Evolutionary conservation across 1,140 invertebrate genomes (phyloP), one percentile per base, ranked within the genome.

Genomic region (Subanguina moxae): DNA sequence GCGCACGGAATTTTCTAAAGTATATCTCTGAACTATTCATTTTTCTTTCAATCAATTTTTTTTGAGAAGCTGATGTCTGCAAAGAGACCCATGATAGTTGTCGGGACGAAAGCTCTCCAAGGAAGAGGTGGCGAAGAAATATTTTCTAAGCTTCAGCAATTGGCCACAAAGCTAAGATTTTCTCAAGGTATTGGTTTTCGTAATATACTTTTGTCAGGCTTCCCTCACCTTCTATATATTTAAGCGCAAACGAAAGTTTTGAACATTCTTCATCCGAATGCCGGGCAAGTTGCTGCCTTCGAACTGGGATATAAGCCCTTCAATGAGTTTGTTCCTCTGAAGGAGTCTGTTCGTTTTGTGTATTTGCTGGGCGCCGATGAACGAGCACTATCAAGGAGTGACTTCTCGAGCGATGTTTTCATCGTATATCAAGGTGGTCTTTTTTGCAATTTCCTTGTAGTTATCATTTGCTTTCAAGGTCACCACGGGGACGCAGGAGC

Each of bases 401-500:
- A 93, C 78, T 86, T 97, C 64, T 88, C 91, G 17, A 86, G 88
- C 62, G 90, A 92, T 80, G 89, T 89, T 71, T 90, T 91, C 73
- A 88, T 98, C 63, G 89, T 99, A 76, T 99, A 98, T 83, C 91
- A 94, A 87, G 92, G 68, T 70, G n/a, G n/a, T 21, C 17, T 52
- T 7, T 52, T 32, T 28, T 46, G 15, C 27, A 38, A 3, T 52
- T 52, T 7, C 23, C 48, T 52, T 25, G 48, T 52, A n/a, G n/a
- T n/a, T n/a, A n/a, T n/a, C n/a, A n/a, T 52, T 8, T 25, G 23
- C n/a, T 15, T 45, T 62, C 15, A 42, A 70, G 68, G 94, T 62
- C 93, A 94, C 85, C 94, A 97, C 85, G 95, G 95, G 62, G 95
- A 98, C 84, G 86, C 85, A 70, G 94, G 94, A 70, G 95, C 95